These are phyloP conservation scores for Solea senegalensis DNA, from an alignment of 2,113 vertebrate species.

Conservation along the genomic window DNA sequence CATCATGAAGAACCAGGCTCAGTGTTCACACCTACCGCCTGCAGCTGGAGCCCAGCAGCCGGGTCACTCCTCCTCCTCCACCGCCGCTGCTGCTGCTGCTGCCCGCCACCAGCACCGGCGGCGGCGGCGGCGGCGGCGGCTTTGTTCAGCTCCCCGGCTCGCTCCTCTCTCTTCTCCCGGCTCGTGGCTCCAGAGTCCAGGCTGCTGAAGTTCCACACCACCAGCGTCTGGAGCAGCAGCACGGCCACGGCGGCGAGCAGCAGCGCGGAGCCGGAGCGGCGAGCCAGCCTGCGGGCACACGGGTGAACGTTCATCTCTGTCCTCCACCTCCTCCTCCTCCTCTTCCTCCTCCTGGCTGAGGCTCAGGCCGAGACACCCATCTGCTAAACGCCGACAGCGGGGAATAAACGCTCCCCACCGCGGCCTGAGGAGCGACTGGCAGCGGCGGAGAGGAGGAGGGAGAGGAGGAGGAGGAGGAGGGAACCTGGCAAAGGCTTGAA, in stretches of 20 bases:
- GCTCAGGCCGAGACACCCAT: constrained; percentile 59
- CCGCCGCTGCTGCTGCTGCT: constrained; percentile 70
- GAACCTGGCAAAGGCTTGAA: constrained; percentile 55
- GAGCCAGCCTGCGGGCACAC: constrained; percentile 90
- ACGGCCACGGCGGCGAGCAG: constrained; percentile 88
- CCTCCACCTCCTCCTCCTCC: constrained; percentile 45
- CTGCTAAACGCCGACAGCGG: constrained; percentile 70
- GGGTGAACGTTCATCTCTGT: constrained; percentile 84
- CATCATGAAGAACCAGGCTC: too few relatives aligned
- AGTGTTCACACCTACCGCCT: constrained; percentile 68
- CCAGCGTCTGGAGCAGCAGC: constrained; percentile 93
- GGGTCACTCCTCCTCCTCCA: constrained; percentile 43
- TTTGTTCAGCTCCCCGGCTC: constrained; percentile 75
- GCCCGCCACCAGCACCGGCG: constrained; percentile 13
- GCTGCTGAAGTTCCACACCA: constrained; percentile 97
- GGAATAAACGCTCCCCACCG: constrained; percentile 59
- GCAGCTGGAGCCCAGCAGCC: constrained; percentile 73
- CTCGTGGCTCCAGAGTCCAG: constrained; percentile 83
- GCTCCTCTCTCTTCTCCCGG: constrained; percentile 82
- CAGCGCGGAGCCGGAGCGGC: constrained; percentile 89
- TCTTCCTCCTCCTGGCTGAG: constrained; percentile 44
- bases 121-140: constrained; percentile 43
- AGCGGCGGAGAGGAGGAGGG: constrained; percentile 36
- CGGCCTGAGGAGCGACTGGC: constrained; percentile 50
- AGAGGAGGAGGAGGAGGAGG: constrained; percentile 27